These are phyloP conservation scores for Sinodicranocentrus sp. DNA, from an alignment of 2,888 invertebrate genomes.

Conservation along the genomic window DNA sequence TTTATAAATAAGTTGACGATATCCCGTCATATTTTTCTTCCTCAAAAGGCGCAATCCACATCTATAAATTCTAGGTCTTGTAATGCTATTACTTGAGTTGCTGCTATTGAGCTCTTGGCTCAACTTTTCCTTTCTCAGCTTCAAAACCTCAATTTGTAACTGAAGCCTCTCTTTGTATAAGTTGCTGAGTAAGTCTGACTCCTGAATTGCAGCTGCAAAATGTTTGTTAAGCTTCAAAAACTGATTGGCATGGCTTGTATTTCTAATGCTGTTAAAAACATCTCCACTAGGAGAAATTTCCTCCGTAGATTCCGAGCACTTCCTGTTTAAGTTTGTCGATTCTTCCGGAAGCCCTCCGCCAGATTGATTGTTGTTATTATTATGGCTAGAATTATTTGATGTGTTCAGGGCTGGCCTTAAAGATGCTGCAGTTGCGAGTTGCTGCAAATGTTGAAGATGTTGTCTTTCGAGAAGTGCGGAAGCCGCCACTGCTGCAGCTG, in stretches of 20 bases:
- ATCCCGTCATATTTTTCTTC: slow-evolving; percentile 41
- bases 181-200: slow-evolving; percentile 66
- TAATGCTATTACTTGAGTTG: slow-evolving; percentile 40
- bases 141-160: slow-evolving; percentile 75
- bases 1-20: slow-evolving; percentile 52
- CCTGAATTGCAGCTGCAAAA: slow-evolving; percentile 65
- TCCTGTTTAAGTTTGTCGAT: slow-evolving; percentile 56
- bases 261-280: slow-evolving; percentile 59
- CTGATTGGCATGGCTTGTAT: slow-evolving; percentile 46
- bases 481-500: slow-evolving; percentile 46
- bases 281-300: slow-evolving; percentile 66
- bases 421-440: slow-evolving; percentile 54
- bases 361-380: slow-evolving; percentile 32
- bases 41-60: slow-evolving; percentile 47
- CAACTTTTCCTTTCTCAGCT: slow-evolving; percentile 74
- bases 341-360: slow-evolving; percentile 43
- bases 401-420: slow-evolving; percentile 52
- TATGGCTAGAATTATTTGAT: slow-evolving; percentile 11
- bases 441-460: slow-evolving; percentile 55
- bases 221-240: slow-evolving; percentile 66
- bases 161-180: slow-evolving; percentile 72
- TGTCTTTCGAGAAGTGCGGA: slow-evolving; percentile 56
- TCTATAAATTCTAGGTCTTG: slow-evolving; percentile 40
- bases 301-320: slow-evolving; percentile 68
- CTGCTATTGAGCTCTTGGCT: slow-evolving; percentile 64